Conservation (phyloP, 92 coral and sea anemone genomes). For the Epizoanthus ramosus region DNA sequence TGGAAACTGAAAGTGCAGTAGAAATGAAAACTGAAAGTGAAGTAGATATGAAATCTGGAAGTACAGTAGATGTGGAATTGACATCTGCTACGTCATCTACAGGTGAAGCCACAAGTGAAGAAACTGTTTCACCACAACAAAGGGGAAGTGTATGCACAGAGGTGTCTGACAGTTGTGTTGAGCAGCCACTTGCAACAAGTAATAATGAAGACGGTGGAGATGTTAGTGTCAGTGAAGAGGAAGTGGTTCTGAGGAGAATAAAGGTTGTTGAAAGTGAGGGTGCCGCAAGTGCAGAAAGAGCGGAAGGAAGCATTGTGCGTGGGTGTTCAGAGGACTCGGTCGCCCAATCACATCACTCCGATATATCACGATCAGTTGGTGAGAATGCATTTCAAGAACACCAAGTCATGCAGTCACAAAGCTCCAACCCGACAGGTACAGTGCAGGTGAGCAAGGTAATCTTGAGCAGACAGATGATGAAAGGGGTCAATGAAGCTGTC, state of each 20-base stretch:
- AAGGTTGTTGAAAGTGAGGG: constrained; percentile 23
- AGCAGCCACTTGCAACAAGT: neutral
- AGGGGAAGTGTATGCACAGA: constrained; percentile 2
- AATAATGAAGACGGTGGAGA: neutral
- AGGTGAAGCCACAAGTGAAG: neutral
- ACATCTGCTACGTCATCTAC: neutral
- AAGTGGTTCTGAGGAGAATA: constrained; percentile 23
- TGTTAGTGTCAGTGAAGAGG: constrained; percentile 21
- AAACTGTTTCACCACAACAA: neutral
- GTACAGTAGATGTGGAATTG: neutral
- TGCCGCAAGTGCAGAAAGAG: neutral
- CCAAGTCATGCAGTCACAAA: neutral
- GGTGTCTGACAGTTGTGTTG: neutral
- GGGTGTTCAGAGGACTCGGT: neutral
- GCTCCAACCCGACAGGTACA: neutral
- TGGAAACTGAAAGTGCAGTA: neutral
- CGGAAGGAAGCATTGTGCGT: neutral
- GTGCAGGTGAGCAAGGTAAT: neutral
- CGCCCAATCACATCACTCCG: neutral
- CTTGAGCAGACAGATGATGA: too few species aligned
- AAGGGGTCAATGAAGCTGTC: too few species aligned
- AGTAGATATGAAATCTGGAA: neutral
- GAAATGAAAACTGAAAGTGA: neutral
- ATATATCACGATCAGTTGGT: neutral
- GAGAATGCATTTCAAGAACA: constrained; percentile 4